Base-by-base conservation (phyloP, 2,113 vertebrate species). In the Alethe diademata region DNA sequence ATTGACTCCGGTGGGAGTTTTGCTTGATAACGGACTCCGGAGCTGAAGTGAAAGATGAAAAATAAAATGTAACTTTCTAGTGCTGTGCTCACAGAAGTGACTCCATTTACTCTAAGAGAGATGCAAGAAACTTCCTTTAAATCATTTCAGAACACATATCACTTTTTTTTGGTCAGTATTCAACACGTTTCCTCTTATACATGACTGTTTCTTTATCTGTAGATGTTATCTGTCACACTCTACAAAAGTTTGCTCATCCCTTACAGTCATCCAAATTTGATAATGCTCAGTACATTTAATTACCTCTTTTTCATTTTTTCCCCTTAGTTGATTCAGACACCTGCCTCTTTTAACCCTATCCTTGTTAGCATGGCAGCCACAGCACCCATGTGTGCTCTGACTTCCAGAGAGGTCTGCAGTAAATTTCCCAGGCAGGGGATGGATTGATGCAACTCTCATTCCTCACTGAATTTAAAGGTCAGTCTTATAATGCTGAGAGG, bases 401-500 rank as follows among this genome's bases (percentile, higher is more conserved):
- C 73, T 85, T 50, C 35, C 47, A 35, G 65, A 91, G 43, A 81
- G 70, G 28, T 33, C 80, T 67, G 31, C 74, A 73, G 74, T 48
- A 35, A 85, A 67, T 40, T 79, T 92, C 53, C 82, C 72, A 81
- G 85, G 29, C 38, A 64, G 43, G 56, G 62, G 83, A 70, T 83
- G 61, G 58, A 76, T 87, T 82, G 62, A 76, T 73, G 74, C 62
- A 92, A 47, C 78, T 66, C 64, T 67, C 40, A 47, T 90, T 96
- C 92, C 69, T 86, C 72, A 23, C 57, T 65, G 72, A 76, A 53
- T 92, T 83, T 92, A 96, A 95, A 92, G 86, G 79, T 88, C 82
- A 88, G 28, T 33, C 81, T 94, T 51, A 48, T 22, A 75, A 93
- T 48, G 60, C 75, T 82, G n/a, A 67, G 82, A 92, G 88, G 78